Evolutionary conservation across 2,888 invertebrate genomes (phyloP).

Genomic region (Cyrtodaria siliqua): DNA sequence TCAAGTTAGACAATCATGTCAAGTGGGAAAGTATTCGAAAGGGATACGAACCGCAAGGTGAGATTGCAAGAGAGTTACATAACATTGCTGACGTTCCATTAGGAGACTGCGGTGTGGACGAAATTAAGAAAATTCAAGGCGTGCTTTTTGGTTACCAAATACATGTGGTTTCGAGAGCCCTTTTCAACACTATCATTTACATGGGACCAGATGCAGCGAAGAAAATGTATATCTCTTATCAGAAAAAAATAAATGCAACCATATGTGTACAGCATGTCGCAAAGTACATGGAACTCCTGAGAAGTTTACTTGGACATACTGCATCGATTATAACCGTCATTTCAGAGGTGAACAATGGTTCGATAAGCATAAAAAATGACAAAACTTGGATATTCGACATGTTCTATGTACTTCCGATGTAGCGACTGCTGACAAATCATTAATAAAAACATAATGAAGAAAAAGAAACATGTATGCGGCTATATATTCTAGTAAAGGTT

Average conservation of each 20-base stretch:
- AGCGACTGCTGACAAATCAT: constrained; percentile 2
- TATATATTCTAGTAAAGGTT: neutral
- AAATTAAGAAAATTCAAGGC: constrained; percentile 35
- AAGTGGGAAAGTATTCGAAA: constrained; percentile 47
- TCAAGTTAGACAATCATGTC: constrained; percentile 42
- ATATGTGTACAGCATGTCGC: constrained; percentile 31
- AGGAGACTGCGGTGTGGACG: constrained; percentile 35
- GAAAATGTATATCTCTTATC: constrained; percentile 20
- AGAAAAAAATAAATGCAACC: constrained; percentile 22
- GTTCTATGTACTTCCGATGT: constrained; percentile 14
- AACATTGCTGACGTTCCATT: constrained; percentile 23
- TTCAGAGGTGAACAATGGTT: constrained; percentile 19
- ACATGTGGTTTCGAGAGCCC: constrained; percentile 31
- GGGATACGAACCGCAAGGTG: constrained; percentile 25
- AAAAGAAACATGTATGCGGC: neutral
- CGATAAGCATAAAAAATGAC: constrained; percentile 9
- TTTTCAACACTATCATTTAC: constrained; percentile 43
- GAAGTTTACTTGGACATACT: neutral
- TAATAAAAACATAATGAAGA: constrained; percentile 2
- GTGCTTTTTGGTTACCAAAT: constrained; percentile 35
- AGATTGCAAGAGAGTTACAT: constrained; percentile 37
- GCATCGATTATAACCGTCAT: constrained; percentile 4
- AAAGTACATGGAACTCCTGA: constrained; percentile 35
- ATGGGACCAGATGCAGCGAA: constrained; percentile 17
- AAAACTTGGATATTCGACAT: constrained; percentile 10